Conservation (phyloP, 1,140 invertebrate genomes). For the Mizuhopecten yessoensis region DNA sequence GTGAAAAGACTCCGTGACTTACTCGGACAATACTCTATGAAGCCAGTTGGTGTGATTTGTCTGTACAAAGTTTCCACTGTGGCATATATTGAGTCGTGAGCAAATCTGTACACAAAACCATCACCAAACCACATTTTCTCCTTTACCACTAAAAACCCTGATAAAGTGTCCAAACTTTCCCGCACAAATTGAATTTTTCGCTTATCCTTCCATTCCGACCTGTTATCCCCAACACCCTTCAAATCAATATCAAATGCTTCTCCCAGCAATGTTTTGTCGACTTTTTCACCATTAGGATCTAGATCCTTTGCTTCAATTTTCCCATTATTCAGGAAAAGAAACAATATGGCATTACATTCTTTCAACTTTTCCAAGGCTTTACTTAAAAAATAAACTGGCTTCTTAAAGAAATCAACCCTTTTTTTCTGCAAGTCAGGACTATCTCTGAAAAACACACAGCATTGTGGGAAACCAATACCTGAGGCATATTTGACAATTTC, state of each 20-base stretch:
- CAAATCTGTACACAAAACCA: slow-evolving; percentile 22
- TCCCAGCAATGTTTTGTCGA: neutral
- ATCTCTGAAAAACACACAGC: neutral
- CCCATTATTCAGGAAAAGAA: neutral
- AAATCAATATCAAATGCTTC: neutral
- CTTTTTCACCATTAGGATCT: neutral
- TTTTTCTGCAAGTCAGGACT: neutral
- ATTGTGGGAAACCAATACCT: neutral
- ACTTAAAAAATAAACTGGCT: neutral
- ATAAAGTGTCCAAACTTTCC: neutral
- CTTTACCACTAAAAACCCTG: neutral
- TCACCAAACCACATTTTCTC: neutral
- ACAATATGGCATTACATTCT: neutral
- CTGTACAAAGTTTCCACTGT: neutral
- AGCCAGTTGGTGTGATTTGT: neutral
- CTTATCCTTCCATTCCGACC: neutral
- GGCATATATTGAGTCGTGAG: neutral
- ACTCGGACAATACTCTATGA: neutral
- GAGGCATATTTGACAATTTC: neutral
- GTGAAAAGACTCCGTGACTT: neutral
- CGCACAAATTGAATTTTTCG: neutral
- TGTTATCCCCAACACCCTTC: neutral
- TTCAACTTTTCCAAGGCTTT: neutral
- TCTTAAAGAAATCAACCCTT: neutral
- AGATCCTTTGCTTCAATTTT: neutral